These are phyloP conservation scores for Elgaria multicarinata DNA, from an alignment of 2,113 vertebrate genomes.

Conservation along the genomic window DNA sequence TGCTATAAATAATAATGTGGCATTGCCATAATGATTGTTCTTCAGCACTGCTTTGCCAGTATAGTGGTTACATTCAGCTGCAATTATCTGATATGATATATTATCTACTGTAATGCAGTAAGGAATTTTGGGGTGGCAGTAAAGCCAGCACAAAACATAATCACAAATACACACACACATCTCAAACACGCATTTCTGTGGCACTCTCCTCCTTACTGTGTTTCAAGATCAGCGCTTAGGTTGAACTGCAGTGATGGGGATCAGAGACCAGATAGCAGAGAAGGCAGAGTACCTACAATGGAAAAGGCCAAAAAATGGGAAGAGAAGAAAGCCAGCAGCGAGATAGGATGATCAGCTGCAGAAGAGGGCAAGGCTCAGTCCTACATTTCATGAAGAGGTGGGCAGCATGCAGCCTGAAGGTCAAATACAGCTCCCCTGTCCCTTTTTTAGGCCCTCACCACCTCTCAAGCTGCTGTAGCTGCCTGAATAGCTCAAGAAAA, in stretches of 20 bases:
- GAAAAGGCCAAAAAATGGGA: too few species aligned
- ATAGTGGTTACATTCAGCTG: neutral
- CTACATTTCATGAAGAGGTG: too few species aligned
- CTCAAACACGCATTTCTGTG: neutral
- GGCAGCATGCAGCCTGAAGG: too few species aligned
- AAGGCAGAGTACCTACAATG: too few species aligned
- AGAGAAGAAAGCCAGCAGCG: too few species aligned
- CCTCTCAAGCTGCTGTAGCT: too few species aligned
- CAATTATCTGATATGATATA: neutral
- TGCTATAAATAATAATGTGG: neutral
- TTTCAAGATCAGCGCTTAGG: neutral
- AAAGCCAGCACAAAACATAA: neutral
- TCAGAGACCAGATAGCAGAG: too few species aligned
- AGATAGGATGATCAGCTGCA: too few species aligned
- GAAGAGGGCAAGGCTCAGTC: too few species aligned
- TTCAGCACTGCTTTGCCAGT: neutral
- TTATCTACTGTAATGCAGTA: neutral
- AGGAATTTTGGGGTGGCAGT: neutral
- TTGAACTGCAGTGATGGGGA: neutral
- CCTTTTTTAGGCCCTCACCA: too few species aligned
- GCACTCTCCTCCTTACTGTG: neutral
- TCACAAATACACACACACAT: neutral
- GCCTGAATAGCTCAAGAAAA: too few species aligned
- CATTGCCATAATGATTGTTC: neutral
- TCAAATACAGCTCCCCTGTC: too few species aligned